Evolutionary conservation across 1,140 invertebrate species (phyloP).

Genomic region (Heliconius hewitsoni): DNA sequence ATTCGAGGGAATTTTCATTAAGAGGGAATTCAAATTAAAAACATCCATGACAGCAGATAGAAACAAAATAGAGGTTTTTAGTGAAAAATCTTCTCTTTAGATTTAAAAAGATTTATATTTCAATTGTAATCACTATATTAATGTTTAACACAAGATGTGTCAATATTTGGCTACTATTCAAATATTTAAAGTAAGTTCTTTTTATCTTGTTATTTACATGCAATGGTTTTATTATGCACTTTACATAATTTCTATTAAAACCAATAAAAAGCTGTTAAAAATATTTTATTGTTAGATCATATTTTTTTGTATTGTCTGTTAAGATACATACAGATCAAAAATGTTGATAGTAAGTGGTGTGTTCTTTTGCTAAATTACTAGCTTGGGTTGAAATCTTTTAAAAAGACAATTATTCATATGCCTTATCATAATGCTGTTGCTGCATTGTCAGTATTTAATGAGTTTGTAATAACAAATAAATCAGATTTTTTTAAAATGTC

Average conservation of each 20-base stretch:
- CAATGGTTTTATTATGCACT: neutral
- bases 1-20: too few relatives aligned
- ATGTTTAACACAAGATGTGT: neutral
- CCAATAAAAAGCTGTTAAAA: neutral
- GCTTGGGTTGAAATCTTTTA: conserved; percentile 5
- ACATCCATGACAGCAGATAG: too few relatives aligned
- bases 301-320: too few relatives aligned
- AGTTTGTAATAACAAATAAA: neutral
- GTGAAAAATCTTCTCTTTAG: too few relatives aligned
- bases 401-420: conserved; percentile 19
- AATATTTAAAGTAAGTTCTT: neutral
- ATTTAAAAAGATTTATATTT: too few relatives aligned
- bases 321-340: neutral
- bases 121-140: too few relatives aligned
- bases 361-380: neutral
- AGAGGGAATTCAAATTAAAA: too few relatives aligned
- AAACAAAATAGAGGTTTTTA: too few relatives aligned
- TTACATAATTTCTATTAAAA: neutral
- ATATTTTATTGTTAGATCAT: neutral
- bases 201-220: neutral
- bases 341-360: neutral
- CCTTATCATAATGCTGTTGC: neutral
- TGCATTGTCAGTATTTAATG: too few relatives aligned
- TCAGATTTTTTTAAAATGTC: neutral
- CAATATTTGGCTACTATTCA: neutral